Conservation (phyloP, 2,797 vertebrate genomes). For the Gallirallus australis region DNA sequence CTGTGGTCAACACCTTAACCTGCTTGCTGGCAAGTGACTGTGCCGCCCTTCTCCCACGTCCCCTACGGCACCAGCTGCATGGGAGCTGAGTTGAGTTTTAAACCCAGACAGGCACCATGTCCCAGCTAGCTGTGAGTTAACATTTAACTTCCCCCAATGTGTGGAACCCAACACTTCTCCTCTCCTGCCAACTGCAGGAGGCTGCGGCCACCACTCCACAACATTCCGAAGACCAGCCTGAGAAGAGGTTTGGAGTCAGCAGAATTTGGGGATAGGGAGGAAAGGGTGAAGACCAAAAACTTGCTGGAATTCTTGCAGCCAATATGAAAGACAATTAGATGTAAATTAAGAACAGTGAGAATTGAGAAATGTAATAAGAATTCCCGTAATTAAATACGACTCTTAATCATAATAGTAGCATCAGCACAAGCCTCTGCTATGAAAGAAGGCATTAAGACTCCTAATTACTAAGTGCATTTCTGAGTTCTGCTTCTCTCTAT, state of each 20-base stretch:
- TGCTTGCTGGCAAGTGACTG: fast-evolving
- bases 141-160: fast-evolving
- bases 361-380: conserved; percentile 1
- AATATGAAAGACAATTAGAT: neutral
- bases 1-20: fast-evolving
- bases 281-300: neutral
- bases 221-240: neutral
- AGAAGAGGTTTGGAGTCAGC: neutral
- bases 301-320: neutral
- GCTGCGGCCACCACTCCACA: neutral
- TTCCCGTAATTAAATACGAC: conserved; percentile 25
- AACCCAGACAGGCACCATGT: neutral
- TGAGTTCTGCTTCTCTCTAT: conserved; percentile 1
- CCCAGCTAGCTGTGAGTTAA: neutral
- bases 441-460: conserved; percentile 23
- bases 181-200: neutral
- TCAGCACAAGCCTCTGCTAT: neutral
- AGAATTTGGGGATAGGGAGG: neutral
- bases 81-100: neutral
- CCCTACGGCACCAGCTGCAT: neutral
- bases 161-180: neutral
- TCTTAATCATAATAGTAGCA: conserved; percentile 6
- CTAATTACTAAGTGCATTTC: conserved; percentile 4
- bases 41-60: neutral
- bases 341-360: neutral